These are phyloP conservation scores for Sitodiplosis mosellana DNA, from an alignment of 1,140 invertebrate genomes.

Conservation along the genomic window DNA sequence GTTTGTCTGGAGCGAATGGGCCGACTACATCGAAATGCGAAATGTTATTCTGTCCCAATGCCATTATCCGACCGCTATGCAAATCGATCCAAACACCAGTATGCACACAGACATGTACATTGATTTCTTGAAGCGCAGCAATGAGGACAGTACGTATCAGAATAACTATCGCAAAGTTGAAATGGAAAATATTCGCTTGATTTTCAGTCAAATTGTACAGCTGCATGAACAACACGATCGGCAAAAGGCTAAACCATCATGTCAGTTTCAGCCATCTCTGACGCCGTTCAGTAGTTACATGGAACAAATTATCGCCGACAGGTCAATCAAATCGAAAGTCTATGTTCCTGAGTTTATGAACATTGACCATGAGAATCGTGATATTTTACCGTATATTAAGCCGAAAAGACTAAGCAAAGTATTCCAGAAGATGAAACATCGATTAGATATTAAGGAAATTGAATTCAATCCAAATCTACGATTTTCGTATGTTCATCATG, in stretches of 20 bases:
- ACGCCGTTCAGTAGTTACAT: slow-evolving; percentile 2
- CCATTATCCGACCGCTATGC: slow-evolving; percentile 32
- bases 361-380: slow-evolving; percentile 12
- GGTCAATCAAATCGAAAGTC: background rate
- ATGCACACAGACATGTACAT: background rate
- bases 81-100: slow-evolving; percentile 9
- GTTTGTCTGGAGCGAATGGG: slow-evolving; percentile 42
- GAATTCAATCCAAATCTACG: background rate
- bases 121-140: background rate
- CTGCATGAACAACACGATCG: slow-evolving; percentile 8
- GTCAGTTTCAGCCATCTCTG: slow-evolving; percentile 3
- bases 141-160: background rate
- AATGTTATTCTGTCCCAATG: slow-evolving; percentile 27
- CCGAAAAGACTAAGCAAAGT: slow-evolving; percentile 6
- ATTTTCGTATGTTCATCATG: background rate
- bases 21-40: slow-evolving; percentile 37
- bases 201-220: background rate
- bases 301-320: slow-evolving; percentile 6
- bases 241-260: slow-evolving; percentile 3
- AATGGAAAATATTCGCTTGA: background rate
- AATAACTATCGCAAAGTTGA: too few relatives aligned
- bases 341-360: slow-evolving; percentile 15
- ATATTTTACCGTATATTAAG: slow-evolving; percentile 13
- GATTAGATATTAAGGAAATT: slow-evolving; percentile 8
- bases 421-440: slow-evolving; percentile 4